Conservation (phyloP, 1,140 invertebrate species). For the Caenorhabditis inopinata region DNA sequence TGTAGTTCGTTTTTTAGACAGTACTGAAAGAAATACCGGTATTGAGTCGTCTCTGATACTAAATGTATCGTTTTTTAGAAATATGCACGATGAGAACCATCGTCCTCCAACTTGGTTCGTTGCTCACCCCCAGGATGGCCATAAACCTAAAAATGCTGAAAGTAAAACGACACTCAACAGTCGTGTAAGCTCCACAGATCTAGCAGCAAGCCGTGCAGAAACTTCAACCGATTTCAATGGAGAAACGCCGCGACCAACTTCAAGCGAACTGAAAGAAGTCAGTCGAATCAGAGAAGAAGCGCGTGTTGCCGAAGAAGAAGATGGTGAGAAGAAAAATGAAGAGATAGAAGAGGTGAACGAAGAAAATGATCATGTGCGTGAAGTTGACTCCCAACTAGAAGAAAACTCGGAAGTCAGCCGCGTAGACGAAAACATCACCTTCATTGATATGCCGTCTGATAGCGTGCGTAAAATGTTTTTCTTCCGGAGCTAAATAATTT, state of each 20-base stretch:
- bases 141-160: neutral
- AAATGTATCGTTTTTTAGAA: no score
- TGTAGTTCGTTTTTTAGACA: no score
- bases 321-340: neutral
- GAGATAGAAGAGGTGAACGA: neutral
- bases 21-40: no score
- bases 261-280: constrained; percentile 2
- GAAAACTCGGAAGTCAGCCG: neutral
- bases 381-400: neutral
- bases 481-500: neutral
- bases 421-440: constrained; percentile 1
- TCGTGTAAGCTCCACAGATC: neutral
- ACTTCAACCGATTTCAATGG: neutral
- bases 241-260: neutral
- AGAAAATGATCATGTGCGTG: neutral
- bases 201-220: neutral
- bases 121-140: neutral
- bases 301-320: neutral
- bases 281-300: neutral
- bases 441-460: constrained; percentile 5
- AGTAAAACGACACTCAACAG: constrained; percentile 3
- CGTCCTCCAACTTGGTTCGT: constrained; percentile 6
- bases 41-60: no score
- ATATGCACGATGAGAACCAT: constrained; percentile 21
- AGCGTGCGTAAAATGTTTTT: neutral